Evolutionary conservation across 2,797 vertebrate genomes (phyloP), one percentile per base, ranked within the genome.

Genomic region (Thunnus albacares): DNA sequence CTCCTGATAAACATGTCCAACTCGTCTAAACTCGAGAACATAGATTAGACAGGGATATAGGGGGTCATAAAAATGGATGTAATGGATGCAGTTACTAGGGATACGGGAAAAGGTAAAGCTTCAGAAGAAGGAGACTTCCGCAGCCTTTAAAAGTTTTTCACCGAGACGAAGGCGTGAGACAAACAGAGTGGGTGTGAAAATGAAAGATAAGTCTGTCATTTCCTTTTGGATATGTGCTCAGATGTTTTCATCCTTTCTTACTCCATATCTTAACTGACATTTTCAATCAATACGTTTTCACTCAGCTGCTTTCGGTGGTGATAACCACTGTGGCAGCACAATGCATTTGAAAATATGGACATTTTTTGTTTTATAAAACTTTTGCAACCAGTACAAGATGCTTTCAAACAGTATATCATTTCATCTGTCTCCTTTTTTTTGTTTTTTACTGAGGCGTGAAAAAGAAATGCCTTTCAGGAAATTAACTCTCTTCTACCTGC

Each of bases 181-280:
- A 84, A 81, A 86, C 20, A 72, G 41, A 82, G 66, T 79, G n/a
- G 28, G 57, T 56, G 30, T 72, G 61, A 81, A 84, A 83, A 82
- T 51, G 0, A 58, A 58, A 85, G 81, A 81, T 71, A 77, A 59
- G 58, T 77, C 65, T 49, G 66, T 79, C 66, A 74, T 81, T 86
- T 79, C 68, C 64, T 35, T 79, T 63, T 30, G 1, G 56, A 57
- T 65, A 33, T 47, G 43, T 41, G 57, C 58, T 77, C 2, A 0
- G 65, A 60, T 63, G 61, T 79, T 80, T 84, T 78, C 65, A 83
- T 86, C 68, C 52, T 76, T 85, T 56, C 62, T 79, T 78, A 58
- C 59, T 10, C 53, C 33, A 9, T 63, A 86, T 82, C 76, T 80
- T 60, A 61, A 74, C 64, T 79, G 83, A 79, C 85, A 80, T 82